Conservation (phyloP, 2,797 vertebrate species). For the Australoheros facetus region DNA sequence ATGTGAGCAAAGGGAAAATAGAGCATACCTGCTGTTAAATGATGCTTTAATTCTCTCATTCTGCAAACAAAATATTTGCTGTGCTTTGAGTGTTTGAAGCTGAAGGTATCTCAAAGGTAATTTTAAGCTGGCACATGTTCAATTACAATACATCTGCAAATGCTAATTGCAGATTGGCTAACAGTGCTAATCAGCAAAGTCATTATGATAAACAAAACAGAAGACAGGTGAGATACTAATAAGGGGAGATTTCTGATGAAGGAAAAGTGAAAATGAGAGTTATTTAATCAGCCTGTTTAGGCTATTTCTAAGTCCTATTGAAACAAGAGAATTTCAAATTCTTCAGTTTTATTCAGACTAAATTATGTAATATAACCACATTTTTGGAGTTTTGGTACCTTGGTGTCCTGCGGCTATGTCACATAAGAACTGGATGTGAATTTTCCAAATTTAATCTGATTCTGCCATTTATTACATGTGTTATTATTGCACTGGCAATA, state of each 20-base stretch:
- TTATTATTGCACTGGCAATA: not conserved
- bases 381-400: not conserved
- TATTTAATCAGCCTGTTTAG: not conserved
- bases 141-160: constrained; percentile 57
- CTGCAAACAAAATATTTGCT: constrained; percentile 6
- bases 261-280: not conserved
- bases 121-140: constrained; percentile 37
- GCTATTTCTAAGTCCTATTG: not conserved
- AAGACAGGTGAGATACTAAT: constrained; percentile 17
- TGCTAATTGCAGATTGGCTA: constrained; percentile 56
- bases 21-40: constrained; percentile 12
- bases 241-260: not conserved
- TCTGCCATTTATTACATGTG: not conserved
- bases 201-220: constrained; percentile 56
- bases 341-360: not conserved
- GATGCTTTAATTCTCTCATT: constrained; percentile 24
- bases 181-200: constrained; percentile 40
- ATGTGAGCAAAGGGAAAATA: not conserved
- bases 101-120: constrained; percentile 34
- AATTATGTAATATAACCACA: not conserved
- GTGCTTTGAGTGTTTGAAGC: constrained; percentile 10
- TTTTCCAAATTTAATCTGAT: constrained; percentile 2
- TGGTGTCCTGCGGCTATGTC: not conserved
- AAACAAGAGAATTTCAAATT: accelerated
- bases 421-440: not conserved